A percentile compares a stretch with the other conserved stretches of the same genome.
phyloP scores from a whole-genome alignment of 2,797 vertebrate species.

The Mallotus villosus region DNA sequence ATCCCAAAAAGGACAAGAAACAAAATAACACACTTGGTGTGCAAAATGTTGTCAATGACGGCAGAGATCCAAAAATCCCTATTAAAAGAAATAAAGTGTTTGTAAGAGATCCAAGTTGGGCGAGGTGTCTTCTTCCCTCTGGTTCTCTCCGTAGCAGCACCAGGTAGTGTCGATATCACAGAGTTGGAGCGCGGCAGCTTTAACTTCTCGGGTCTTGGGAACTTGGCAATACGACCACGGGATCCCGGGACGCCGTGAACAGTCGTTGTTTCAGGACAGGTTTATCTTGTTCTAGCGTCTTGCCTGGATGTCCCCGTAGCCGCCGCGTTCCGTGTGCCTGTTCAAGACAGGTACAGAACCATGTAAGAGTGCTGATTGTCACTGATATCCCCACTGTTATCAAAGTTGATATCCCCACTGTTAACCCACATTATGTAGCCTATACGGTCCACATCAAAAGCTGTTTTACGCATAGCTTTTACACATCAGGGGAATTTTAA shows the following conservation, averaged over 20 bases:
- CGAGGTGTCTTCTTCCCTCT: conserved; percentile 48
- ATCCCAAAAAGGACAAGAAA: conserved; percentile 77
- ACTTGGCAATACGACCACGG: conserved; percentile 49
- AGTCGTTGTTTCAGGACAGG: conserved; percentile 40
- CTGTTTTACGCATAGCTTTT: not conserved
- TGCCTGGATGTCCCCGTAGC: conserved; percentile 50
- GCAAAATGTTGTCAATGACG: conserved; percentile 65
- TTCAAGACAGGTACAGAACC: conserved; percentile 47
- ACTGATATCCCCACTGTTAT: conserved; percentile 14
- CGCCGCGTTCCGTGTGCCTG: conserved; percentile 60
- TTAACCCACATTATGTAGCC: conserved; percentile 21
- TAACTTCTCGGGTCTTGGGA: conserved; percentile 46
- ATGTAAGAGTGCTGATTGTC: conserved; percentile 41
- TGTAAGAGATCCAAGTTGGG: conserved; percentile 57
- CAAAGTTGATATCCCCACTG: conserved; percentile 2
- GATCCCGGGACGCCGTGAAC: conserved; percentile 54
- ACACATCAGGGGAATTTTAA: not conserved
- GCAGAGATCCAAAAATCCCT: conserved; percentile 67
- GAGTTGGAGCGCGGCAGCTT: conserved; percentile 60
- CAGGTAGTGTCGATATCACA: conserved; percentile 54
- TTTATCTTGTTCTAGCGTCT: conserved; percentile 49
- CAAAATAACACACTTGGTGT: conserved; percentile 75
- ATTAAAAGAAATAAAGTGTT: conserved; percentile 46
- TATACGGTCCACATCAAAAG: conserved; percentile 50
- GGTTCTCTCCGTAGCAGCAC: conserved; percentile 56